phyloP scores from a whole-genome alignment of 2,113 vertebrate genomes.

The Athene cunicularia region DNA sequence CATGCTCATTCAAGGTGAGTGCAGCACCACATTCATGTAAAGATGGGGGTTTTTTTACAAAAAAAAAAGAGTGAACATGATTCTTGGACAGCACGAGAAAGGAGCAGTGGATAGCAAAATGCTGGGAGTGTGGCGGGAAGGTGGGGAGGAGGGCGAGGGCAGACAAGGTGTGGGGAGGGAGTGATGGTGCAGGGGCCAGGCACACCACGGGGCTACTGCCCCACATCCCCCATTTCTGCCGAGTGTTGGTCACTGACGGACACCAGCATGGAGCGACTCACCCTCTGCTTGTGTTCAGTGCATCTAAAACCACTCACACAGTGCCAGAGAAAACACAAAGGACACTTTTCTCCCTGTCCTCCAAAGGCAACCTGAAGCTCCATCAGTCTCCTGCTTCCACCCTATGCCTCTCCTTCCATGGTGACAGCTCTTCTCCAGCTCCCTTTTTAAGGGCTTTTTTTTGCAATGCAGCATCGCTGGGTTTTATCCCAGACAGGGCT shows the following conservation, averaged over 20 bases:
- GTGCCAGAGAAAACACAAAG: background rate
- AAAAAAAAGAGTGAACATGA: accelerated
- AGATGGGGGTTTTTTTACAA: accelerated
- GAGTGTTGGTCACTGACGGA: accelerated
- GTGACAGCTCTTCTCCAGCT: background rate
- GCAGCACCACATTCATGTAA: background rate
- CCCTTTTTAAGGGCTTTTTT: accelerated
- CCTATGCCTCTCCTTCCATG: background rate
- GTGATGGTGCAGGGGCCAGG: background rate
- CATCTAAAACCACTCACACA: background rate
- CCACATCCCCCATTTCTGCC: accelerated
- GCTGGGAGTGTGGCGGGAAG: background rate
- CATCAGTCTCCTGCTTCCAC: background rate
- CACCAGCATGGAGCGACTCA: background rate
- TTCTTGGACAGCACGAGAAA: background rate
- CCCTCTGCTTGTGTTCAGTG: background rate
- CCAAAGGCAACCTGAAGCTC: background rate
- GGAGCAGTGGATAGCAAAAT: background rate
- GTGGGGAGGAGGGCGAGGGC: background rate
- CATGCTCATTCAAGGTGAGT: accelerated
- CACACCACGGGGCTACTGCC: background rate
- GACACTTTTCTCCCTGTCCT: background rate
- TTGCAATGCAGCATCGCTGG: background rate
- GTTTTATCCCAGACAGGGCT: background rate
- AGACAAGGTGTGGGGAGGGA: background rate